Conservation (phyloP, 2,888 invertebrate genomes). For the Sycophila texana region DNA sequence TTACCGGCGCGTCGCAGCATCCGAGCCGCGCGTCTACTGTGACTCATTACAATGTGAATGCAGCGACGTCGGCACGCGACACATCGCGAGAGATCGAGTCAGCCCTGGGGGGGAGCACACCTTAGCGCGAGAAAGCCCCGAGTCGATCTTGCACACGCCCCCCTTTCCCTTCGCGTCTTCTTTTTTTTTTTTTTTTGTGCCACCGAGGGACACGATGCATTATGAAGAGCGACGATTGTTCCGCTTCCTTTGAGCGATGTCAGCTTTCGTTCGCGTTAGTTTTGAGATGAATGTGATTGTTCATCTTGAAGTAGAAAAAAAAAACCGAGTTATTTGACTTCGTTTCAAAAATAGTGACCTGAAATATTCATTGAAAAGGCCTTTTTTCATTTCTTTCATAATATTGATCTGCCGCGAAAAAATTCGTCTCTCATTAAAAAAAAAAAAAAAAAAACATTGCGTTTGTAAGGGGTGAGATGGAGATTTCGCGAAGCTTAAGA, state of each 20-base stretch:
- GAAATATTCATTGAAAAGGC: no score
- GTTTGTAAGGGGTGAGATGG: background rate
- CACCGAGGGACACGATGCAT: background rate
- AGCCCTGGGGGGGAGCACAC: slow-evolving; percentile 43
- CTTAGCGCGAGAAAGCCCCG: slow-evolving; percentile 11
- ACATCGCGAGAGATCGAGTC: slow-evolving; percentile 57
- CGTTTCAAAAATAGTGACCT: no score
- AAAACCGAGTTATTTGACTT: no score
- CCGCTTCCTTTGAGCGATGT: slow-evolving; percentile 5
- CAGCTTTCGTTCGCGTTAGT: background rate
- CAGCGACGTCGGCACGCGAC: slow-evolving; percentile 67
- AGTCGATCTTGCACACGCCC: slow-evolving; percentile 16
- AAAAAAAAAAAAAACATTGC: no score
- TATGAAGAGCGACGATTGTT: slow-evolving; percentile 41
- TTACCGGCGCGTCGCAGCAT: slow-evolving; percentile 66
- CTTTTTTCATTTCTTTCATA: no score
- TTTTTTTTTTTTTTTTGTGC: background rate
- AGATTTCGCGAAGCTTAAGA: background rate
- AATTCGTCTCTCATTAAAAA: background rate
- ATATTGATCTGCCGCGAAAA: background rate
- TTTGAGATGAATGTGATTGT: slow-evolving; percentile 14
- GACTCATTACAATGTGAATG: slow-evolving; percentile 73
- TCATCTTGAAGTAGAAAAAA: background rate
- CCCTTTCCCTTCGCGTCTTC: slow-evolving; percentile 9
- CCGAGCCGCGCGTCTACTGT: slow-evolving; percentile 71